A percentile compares a stretch with the other conserved stretches of the same genome.
These are phyloP conservation scores for Rhagoletis zephyria DNA, from an alignment of 1,140 invertebrate species.

Conservation along the genomic window DNA sequence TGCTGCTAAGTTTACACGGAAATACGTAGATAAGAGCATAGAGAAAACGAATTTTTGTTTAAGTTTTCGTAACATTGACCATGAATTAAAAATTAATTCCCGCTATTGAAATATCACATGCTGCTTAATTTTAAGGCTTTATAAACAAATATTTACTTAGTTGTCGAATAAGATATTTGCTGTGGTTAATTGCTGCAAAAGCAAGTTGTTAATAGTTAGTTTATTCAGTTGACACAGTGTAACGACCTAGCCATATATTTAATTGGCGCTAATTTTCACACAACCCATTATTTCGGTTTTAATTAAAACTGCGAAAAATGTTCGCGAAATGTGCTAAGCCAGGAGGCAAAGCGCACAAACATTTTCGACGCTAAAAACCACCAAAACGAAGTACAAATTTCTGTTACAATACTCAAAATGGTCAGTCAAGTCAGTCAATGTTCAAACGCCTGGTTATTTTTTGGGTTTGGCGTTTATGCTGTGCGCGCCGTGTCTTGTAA, in stretches of 20 bases:
- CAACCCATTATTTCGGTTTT: neutral
- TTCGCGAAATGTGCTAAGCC: neutral
- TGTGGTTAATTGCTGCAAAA: too few relatives aligned
- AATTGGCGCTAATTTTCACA: neutral
- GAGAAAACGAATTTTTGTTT: too few relatives aligned
- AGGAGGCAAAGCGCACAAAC: neutral
- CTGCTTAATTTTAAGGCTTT: too few relatives aligned
- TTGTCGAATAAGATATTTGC: too few relatives aligned
- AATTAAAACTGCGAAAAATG: conserved; percentile 12
- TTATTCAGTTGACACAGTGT: neutral
- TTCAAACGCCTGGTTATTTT: conserved; percentile 20
- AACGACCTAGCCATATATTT: neutral
- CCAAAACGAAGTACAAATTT: neutral
- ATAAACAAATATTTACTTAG: too few relatives aligned
- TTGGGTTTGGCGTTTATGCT: neutral
- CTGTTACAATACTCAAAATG: neutral
- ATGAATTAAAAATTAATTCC: too few relatives aligned
- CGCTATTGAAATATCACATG: too few relatives aligned
- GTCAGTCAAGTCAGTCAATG: neutral
- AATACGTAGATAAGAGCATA: too few relatives aligned
- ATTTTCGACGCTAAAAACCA: neutral
- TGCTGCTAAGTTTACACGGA: too few relatives aligned
- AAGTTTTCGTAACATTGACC: too few relatives aligned
- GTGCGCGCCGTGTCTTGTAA: neutral
- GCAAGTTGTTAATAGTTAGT: too few relatives aligned